Percentiles rank a stretch among this genome's conserved stretches.
Evolutionary conservation across 2,888 invertebrate species (phyloP).

Genomic region (Phania funesta): DNA sequence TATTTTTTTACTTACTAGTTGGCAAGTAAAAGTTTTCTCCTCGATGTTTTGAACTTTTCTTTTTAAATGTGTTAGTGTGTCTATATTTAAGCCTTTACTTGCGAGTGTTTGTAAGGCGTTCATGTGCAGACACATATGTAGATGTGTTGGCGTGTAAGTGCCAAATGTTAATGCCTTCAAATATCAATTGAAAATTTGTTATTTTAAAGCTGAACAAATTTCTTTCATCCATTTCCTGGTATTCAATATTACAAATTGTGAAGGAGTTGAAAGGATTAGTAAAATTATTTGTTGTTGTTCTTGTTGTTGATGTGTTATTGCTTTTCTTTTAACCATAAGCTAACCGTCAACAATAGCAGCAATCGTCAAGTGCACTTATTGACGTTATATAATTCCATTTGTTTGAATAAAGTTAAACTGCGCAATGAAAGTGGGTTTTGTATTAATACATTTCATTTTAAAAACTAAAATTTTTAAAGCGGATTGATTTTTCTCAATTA

Average conservation of each 20-base stretch:
- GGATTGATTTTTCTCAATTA: too few relatives aligned
- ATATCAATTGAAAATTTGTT: constrained; percentile 42
- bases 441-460: too few relatives aligned
- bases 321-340: constrained; percentile 39
- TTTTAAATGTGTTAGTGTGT: not conserved
- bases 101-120: not conserved
- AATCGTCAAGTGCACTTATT: constrained; percentile 44
- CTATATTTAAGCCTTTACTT: not conserved
- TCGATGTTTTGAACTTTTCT: too few relatives aligned
- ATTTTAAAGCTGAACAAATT: constrained; percentile 47
- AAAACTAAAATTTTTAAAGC: too few relatives aligned
- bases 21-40: too few relatives aligned
- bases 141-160: constrained; percentile 4
- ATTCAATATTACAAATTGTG: constrained; percentile 50
- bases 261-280: constrained; percentile 54
- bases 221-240: constrained; percentile 24
- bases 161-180: constrained; percentile 44
- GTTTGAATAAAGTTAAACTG: not conserved
- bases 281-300: constrained; percentile 43
- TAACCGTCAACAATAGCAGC: constrained; percentile 39
- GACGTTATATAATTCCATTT: too few relatives aligned
- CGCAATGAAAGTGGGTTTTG: too few relatives aligned
- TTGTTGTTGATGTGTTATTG: constrained; percentile 9
- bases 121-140: too few relatives aligned
- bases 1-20: too few relatives aligned